Percentiles rank a stretch among this genome's conserved stretches.
Conservation (phyloP, 1,140 invertebrate species). For the Solenopsis fugax region DNA sequence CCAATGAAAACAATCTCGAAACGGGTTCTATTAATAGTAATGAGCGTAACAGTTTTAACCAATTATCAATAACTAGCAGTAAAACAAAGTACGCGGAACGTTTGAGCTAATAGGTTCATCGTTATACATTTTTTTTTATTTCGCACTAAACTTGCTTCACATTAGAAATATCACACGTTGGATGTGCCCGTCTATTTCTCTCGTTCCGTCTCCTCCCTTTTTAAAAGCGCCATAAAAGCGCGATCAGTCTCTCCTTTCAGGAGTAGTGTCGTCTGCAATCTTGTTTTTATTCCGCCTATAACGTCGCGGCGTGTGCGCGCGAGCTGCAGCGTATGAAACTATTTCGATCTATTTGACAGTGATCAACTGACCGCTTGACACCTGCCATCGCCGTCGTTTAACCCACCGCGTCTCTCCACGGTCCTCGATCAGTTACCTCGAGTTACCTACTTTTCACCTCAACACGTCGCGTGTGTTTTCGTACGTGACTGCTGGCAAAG, state of each 20-base stretch:
- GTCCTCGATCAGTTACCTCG: conserved; percentile 77
- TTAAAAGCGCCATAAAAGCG: conserved; percentile 37
- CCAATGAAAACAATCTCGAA: conserved; percentile 22
- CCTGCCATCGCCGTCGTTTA: conserved; percentile 78
- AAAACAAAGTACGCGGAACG: background rate
- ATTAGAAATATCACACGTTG: background rate
- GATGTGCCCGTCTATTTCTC: background rate
- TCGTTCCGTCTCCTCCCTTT: no score
- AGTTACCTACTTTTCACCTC: conserved; percentile 78
- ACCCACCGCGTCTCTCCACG: conserved; percentile 67
- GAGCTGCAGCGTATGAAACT: conserved; percentile 24
- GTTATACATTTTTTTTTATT: background rate
- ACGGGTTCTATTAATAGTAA: conserved; percentile 5
- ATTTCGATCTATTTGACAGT: conserved; percentile 59
- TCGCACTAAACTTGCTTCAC: background rate
- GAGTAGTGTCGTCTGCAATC: conserved; percentile 3
- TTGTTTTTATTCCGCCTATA: conserved; percentile 50
- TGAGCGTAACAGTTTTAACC: background rate
- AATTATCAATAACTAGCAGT: background rate
- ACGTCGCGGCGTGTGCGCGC: conserved; percentile 12
- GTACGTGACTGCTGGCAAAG: conserved; percentile 77
- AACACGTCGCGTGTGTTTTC: conserved; percentile 74
- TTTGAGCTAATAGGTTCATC: background rate
- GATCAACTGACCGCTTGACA: conserved; percentile 77
- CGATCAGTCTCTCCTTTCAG: conserved; percentile 27